These are phyloP conservation scores for Eretmochelys imbricata DNA, from an alignment of 2,113 vertebrate species.

Conservation along the genomic window DNA sequence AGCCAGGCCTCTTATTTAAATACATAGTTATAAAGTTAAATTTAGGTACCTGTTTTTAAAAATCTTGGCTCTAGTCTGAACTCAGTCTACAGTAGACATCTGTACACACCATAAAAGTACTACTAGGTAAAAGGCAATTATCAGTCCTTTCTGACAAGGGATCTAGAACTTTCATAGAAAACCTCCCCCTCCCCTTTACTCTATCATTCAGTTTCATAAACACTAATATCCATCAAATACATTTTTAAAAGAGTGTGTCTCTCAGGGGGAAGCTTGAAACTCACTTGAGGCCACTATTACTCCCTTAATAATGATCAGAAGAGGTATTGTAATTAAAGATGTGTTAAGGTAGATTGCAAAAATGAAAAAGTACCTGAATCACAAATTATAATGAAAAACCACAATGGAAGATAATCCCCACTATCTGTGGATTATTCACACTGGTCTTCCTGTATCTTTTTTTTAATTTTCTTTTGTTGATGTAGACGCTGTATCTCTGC, in stretches of 20 bases:
- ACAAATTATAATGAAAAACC: not conserved
- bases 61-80: not conserved
- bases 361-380: not conserved
- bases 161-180: not conserved
- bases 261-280: not conserved
- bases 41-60: not conserved
- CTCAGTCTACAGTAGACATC: not conserved
- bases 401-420: not conserved
- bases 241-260: not conserved
- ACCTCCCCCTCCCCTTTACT: not conserved
- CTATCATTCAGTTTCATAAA: not conserved
- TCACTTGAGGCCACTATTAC: not conserved
- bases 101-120: rapidly evolving
- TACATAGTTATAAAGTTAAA: not conserved
- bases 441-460: not conserved
- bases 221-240: not conserved
- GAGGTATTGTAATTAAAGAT: not conserved
- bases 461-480: not conserved
- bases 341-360: not conserved
- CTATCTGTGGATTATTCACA: not conserved
- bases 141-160: not conserved
- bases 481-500: not conserved
- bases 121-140: not conserved
- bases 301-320: not conserved
- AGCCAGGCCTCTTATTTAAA: not conserved